These are phyloP conservation scores for Dromococcyx pavoninus DNA, from an alignment of 2,797 vertebrate species.

Conservation along the genomic window DNA sequence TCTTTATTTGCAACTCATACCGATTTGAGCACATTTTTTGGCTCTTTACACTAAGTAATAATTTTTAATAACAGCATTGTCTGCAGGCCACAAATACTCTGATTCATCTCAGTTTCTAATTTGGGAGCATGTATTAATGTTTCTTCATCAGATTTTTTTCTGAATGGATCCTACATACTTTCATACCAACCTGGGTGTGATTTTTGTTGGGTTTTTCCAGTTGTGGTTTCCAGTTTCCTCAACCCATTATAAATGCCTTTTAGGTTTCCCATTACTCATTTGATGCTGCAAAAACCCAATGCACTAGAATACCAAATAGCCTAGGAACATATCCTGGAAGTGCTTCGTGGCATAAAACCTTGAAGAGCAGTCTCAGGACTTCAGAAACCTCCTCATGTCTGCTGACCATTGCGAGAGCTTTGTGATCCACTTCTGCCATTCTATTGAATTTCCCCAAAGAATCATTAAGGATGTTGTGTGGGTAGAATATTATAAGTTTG, in stretches of 20 bases:
- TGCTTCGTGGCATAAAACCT: neutral
- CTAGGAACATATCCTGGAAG: neutral
- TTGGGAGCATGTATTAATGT: constrained; percentile 7
- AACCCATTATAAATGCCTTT: neutral
- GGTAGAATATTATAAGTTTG: neutral
- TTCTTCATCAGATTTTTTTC: constrained; percentile 26
- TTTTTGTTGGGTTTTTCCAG: neutral
- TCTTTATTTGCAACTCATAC: constrained; percentile 36
- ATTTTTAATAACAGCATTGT: constrained; percentile 53
- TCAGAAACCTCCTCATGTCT: neutral
- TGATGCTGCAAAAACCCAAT: neutral
- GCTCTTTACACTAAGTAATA: constrained; percentile 30
- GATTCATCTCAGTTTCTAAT: constrained; percentile 53
- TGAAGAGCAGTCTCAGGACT: neutral
- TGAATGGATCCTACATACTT: constrained; percentile 37
- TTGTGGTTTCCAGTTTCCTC: neutral
- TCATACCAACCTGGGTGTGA: neutral
- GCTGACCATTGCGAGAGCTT: neutral
- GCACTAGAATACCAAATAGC: neutral
- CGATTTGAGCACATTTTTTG: constrained; percentile 37
- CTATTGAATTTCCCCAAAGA: neutral
- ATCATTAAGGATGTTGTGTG: neutral
- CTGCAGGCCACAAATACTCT: constrained; percentile 47
- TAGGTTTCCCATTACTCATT: neutral
- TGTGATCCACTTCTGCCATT: neutral